Percentiles rank a stretch among this genome's conserved stretches.
Evolutionary conservation across 2,113 vertebrate species (phyloP).

Genomic region (Vireo altiloquus): DNA sequence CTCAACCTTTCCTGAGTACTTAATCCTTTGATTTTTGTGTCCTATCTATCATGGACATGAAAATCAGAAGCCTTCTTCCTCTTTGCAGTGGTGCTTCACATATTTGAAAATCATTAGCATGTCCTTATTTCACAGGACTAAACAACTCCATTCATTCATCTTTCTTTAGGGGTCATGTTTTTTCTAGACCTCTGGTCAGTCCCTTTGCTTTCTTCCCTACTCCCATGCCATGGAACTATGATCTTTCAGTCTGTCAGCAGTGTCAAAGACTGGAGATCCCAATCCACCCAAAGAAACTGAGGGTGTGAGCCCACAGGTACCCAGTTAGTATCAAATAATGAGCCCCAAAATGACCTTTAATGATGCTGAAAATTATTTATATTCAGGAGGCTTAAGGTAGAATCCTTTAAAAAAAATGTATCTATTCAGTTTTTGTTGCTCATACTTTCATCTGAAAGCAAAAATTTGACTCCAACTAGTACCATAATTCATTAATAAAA

Average conservation of each 20-base stretch:
- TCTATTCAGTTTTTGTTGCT: background rate
- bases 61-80: background rate
- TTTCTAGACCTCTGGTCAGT: constrained; percentile 26
- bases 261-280: background rate
- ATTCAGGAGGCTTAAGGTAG: background rate
- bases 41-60: background rate
- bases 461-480: background rate
- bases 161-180: constrained; percentile 61
- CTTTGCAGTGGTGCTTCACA: background rate
- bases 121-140: constrained; percentile 3
- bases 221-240: background rate
- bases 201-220: constrained; percentile 31
- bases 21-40: constrained; percentile 1
- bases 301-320: background rate
- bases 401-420: background rate
- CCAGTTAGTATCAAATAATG: background rate
- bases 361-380: background rate
- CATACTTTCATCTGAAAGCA: background rate
- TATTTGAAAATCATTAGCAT: constrained; percentile 27
- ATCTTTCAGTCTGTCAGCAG: constrained; percentile 16
- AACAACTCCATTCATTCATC: constrained; percentile 38
- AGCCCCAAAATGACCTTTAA: background rate
- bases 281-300: background rate
- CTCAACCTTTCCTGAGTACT: background rate
- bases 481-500: background rate